Evolutionary conservation across 2,797 vertebrate genomes (phyloP).

Genomic region (Heliangelus exortis): DNA sequence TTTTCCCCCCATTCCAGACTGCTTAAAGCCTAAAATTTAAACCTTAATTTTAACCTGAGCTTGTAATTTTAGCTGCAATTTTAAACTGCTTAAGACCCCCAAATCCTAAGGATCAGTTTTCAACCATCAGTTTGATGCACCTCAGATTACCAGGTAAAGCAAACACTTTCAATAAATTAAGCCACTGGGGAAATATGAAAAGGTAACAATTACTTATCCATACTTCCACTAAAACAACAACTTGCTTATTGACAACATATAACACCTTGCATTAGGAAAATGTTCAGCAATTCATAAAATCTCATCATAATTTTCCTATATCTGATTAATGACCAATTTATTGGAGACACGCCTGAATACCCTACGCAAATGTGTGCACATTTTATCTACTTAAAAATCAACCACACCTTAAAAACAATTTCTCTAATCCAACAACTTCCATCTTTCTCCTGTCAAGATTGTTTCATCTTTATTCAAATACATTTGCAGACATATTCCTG

Average conservation of each 20-base stretch:
- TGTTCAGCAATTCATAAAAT: background rate
- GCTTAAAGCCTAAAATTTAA: background rate
- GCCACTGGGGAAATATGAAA: background rate
- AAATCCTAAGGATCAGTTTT: background rate
- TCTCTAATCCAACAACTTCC: background rate
- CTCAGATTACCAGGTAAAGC: background rate
- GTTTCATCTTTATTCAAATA: background rate
- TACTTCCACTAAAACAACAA: background rate
- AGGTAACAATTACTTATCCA: background rate
- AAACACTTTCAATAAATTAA: background rate
- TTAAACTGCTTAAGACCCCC: too few species aligned
- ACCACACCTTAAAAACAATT: background rate
- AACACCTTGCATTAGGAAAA: background rate
- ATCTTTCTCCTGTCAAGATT: background rate
- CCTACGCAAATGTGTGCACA: background rate
- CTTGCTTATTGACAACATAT: background rate
- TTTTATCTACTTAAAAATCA: background rate
- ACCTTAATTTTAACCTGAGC: conserved; percentile 52
- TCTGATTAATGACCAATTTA: background rate
- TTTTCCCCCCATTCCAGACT: background rate
- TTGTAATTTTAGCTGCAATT: conserved; percentile 42
- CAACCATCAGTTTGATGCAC: background rate
- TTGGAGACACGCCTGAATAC: background rate
- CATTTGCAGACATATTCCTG: background rate
- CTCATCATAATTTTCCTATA: background rate